These are phyloP conservation scores for Tuberolachnus salignus DNA, from an alignment of 2,888 invertebrate genomes.

Conservation along the genomic window DNA sequence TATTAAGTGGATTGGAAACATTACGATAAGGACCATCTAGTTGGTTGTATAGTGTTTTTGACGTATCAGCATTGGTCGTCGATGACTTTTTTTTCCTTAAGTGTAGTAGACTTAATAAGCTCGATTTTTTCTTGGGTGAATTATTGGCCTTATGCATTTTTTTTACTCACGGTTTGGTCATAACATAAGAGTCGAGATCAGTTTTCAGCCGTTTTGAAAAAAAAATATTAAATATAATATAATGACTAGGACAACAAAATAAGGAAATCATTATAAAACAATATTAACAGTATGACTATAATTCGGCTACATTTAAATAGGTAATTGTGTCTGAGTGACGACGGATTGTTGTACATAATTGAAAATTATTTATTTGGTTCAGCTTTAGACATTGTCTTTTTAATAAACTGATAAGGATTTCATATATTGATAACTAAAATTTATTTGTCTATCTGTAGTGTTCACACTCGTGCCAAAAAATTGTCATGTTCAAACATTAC, in stretches of 20 bases:
- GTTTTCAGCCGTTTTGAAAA: slow-evolving; percentile 4
- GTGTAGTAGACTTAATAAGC: slow-evolving; percentile 37
- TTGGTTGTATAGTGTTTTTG: background rate
- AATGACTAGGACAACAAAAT: slow-evolving; percentile 16
- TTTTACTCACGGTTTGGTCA: background rate
- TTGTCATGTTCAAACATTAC: too few species aligned
- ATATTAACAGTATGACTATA: background rate
- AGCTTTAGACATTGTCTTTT: background rate
- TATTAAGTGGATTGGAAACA: slow-evolving; percentile 45
- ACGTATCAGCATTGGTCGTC: background rate
- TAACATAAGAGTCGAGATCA: slow-evolving; percentile 4
- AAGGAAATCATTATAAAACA: slow-evolving; percentile 17
- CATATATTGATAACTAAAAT: too few species aligned
- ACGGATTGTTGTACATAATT: background rate
- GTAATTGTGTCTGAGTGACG: background rate
- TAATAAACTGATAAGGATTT: background rate
- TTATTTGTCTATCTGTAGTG: too few species aligned
- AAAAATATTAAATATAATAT: background rate
- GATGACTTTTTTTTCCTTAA: slow-evolving; percentile 38
- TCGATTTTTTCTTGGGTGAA: slow-evolving; percentile 46
- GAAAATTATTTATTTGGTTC: too few species aligned
- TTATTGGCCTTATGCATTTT: slow-evolving; percentile 33
- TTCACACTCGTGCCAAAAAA: too few species aligned
- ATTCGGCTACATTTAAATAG: background rate
- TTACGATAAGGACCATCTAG: slow-evolving; percentile 43